Evolutionary conservation across 2,797 vertebrate species (phyloP).

Genomic region (Myoxocephalus aenaeus): DNA sequence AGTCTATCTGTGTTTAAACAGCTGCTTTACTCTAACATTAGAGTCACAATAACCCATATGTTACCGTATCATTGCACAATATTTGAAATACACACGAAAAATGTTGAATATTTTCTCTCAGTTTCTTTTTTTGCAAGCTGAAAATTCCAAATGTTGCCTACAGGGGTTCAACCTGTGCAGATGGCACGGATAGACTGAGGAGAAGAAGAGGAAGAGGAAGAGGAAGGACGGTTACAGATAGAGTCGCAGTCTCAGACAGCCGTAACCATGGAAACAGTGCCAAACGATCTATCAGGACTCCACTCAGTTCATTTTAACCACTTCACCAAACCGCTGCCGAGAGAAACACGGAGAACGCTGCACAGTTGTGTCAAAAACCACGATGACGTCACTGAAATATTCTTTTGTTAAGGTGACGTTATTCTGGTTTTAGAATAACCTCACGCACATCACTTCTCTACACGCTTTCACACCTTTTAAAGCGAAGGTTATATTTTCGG

Average conservation of each 20-base stretch:
- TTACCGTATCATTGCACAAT: background rate
- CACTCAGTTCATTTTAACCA: slow-evolving; percentile 31
- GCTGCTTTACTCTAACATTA: background rate
- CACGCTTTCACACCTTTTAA: background rate
- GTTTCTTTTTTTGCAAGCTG: slow-evolving; percentile 13
- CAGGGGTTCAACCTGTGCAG: slow-evolving; percentile 36
- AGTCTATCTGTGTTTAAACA: background rate
- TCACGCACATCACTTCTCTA: background rate
- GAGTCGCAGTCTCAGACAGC: slow-evolving; percentile 31
- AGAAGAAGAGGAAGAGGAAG: background rate
- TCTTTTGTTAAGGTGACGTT: background rate
- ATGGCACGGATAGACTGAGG: slow-evolving; percentile 27
- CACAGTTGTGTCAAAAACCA: background rate
- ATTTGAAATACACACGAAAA: slow-evolving; percentile 5
- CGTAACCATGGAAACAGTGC: slow-evolving; percentile 73
- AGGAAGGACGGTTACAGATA: slow-evolving; percentile 16
- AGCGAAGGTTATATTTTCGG: background rate
- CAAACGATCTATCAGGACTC: slow-evolving; percentile 48
- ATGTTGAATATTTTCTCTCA: background rate
- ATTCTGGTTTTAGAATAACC: background rate
- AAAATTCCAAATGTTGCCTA: slow-evolving; percentile 20
- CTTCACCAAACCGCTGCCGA: slow-evolving; percentile 27
- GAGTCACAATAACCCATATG: slow-evolving; percentile 16
- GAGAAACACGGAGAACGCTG: background rate
- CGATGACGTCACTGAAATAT: background rate